Conservation (phyloP, 2,888 invertebrate genomes). For the Ferdinandea cuprea region DNA sequence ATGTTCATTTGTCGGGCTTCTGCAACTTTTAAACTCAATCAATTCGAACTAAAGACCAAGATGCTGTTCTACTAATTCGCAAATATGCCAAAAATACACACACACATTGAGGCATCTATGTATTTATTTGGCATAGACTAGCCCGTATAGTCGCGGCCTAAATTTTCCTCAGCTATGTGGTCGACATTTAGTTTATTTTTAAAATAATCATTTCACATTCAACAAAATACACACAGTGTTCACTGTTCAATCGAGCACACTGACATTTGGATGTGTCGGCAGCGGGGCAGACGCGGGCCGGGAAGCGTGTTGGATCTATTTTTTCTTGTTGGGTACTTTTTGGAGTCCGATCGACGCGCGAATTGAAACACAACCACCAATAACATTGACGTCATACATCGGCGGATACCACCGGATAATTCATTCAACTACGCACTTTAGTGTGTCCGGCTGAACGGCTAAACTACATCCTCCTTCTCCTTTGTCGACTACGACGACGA, state of each 20-base stretch:
- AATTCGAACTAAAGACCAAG: conserved; percentile 11
- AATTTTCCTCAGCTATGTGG: conserved; percentile 63
- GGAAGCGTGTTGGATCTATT: conserved; percentile 7
- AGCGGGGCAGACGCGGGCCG: too few relatives aligned
- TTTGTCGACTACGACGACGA: neutral
- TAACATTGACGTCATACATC: conserved; percentile 66
- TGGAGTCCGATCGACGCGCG: conserved; percentile 15
- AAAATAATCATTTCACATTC: conserved; percentile 71
- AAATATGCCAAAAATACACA: conserved; percentile 58
- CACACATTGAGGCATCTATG: neutral
- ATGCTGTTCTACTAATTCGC: conserved; percentile 57
- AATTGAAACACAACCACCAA: conserved; percentile 23
- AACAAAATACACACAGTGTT: conserved; percentile 48
- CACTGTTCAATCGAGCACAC: conserved; percentile 59
- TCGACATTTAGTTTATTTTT: conserved; percentile 74
- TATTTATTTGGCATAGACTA: conserved; percentile 61
- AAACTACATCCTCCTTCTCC: neutral
- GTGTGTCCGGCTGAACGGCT: conserved; percentile 1
- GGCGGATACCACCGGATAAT: conserved; percentile 66
- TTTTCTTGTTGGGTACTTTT: neutral
- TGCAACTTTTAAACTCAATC: conserved; percentile 37
- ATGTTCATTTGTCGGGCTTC: conserved; percentile 1
- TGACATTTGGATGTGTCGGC: conserved; percentile 54
- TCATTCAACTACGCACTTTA: conserved; percentile 43
- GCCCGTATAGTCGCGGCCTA: conserved; percentile 61